Evolutionary conservation across 2,888 invertebrate species (phyloP).

Genomic region (Andrena dorsata): DNA sequence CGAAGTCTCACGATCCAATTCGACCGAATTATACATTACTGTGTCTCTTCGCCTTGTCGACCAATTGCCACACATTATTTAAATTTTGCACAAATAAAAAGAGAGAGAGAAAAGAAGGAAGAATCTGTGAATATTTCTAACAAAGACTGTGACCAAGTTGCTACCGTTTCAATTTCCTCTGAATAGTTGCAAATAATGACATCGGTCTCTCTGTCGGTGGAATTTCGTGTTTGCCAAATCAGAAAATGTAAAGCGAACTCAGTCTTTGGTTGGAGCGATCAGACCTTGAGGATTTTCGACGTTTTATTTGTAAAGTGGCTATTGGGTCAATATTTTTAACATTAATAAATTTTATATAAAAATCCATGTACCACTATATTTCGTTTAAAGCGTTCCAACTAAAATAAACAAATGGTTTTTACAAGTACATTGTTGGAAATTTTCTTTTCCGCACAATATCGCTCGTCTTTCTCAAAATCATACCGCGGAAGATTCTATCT

Average conservation of each 20-base stretch:
- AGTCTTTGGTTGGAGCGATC: conserved; percentile 77
- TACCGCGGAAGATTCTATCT: conserved; percentile 43
- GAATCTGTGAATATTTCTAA: conserved; percentile 12
- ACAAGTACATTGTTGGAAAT: conserved; percentile 69
- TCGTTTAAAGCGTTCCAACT: conserved; percentile 74
- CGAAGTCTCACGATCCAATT: conserved; percentile 68
- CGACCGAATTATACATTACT: conserved; percentile 41
- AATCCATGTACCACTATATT: conserved; percentile 75
- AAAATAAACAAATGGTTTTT: conserved; percentile 71
- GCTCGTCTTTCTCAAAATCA: conserved; percentile 72
- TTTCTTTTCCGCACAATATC: conserved; percentile 51
- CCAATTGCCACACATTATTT: conserved; percentile 19
- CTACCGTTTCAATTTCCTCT: neutral
- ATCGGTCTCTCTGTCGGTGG: conserved; percentile 56
- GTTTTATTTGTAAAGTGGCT: conserved; percentile 70
- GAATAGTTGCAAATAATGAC: conserved; percentile 1
- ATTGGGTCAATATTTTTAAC: conserved; percentile 72
- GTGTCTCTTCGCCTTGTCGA: neutral
- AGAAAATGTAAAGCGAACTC: conserved; percentile 75
- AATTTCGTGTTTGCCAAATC: conserved; percentile 74
- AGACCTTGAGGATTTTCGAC: conserved; percentile 66
- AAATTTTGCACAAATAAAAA: conserved; percentile 17
- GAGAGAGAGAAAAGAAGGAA: neutral
- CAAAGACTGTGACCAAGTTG: conserved; percentile 9
- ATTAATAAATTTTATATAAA: conserved; percentile 77